phyloP scores from a whole-genome alignment of 1,140 invertebrate species.

The Ceratosolen solmsi region DNA sequence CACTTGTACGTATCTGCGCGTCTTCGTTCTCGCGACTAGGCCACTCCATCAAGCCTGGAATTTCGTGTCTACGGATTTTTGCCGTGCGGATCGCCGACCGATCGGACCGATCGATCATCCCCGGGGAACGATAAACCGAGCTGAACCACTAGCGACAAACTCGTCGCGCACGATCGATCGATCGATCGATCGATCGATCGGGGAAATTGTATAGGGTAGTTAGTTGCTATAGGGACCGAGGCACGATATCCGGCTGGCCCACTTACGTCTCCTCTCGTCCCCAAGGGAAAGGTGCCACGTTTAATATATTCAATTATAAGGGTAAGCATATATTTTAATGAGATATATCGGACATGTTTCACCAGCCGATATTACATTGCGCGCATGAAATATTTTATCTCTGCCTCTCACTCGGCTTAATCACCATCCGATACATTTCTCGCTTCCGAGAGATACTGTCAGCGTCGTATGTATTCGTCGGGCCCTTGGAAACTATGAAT shows the following conservation, averaged over 20 bases:
- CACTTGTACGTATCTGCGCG: neutral
- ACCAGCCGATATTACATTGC: neutral
- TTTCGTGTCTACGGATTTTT: no score
- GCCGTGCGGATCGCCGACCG: no score
- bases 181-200: neutral
- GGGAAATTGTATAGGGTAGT: neutral
- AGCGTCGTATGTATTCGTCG: neutral
- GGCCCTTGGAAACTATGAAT: neutral
- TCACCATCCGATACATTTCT: neutral
- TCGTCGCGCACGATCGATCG: constrained; percentile 15
- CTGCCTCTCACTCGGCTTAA: neutral
- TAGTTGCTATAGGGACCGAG: no score
- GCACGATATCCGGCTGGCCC: constrained; percentile 4
- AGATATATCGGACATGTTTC: constrained; percentile 1
- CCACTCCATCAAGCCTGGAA: constrained; percentile 24
- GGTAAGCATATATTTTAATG: constrained; percentile 20
- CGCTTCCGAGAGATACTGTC: neutral
- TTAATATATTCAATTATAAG: constrained; percentile 19
- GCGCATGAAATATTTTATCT: neutral
- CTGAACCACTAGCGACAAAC: no score
- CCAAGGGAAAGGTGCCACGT: neutral
- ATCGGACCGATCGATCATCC: constrained; percentile 36
- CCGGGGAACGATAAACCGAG: no score
- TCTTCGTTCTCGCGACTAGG: constrained; percentile 14
- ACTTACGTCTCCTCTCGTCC: neutral